Base-by-base conservation (phyloP, 2,113 vertebrate species). In the Hydropotes inermis region DNA sequence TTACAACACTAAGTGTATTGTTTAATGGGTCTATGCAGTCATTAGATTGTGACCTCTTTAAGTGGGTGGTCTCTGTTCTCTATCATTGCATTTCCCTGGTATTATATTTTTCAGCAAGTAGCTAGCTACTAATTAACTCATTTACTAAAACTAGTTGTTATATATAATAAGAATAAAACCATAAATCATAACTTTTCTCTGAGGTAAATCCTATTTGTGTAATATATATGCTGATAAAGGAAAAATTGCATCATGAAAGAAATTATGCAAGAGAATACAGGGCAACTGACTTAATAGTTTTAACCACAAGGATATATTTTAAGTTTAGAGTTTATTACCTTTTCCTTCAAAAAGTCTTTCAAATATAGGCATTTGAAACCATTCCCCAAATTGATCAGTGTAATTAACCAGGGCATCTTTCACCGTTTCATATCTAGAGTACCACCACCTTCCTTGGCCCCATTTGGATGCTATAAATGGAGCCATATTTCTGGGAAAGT, bases 401-500 rank as follows among this genome's bases (percentile, higher is more conserved):
- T 98, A 61, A 82, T 98, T 98, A 60, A 99, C 61, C 0, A 99
- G 98, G 94, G 98, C 99, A 91, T 99, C 99, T 67, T 99, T 99
- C 58, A 99, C 98, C 1, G 96, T 98, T 67, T 99, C 95, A 1
- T 99, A 99, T 28, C 99, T 98, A 94, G 70, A 99, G 95, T 36
- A 99, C 98, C 25, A 98, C 98, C 2, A 98, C 55, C 94, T 98
- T 99, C 81, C 97, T 98, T 27, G 98, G 97, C 36, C 99, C 99
- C 70, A 99, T 97, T 84, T 99, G 96, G 43, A 99, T 97, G 0
- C 98, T 99, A 87, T 99, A 99, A 64, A 99, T 93, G 0, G 98
- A 98, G 5, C 99, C 99, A 10, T 99, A 99, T 84, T 97, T 98
- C 98, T 99, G 98, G 74, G 99, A 99, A n/a, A 99, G 98, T 99